Evolutionary conservation across 2,797 vertebrate species (phyloP), one percentile per base, ranked within the genome.

Genomic region (Sebastes trivittatus): DNA sequence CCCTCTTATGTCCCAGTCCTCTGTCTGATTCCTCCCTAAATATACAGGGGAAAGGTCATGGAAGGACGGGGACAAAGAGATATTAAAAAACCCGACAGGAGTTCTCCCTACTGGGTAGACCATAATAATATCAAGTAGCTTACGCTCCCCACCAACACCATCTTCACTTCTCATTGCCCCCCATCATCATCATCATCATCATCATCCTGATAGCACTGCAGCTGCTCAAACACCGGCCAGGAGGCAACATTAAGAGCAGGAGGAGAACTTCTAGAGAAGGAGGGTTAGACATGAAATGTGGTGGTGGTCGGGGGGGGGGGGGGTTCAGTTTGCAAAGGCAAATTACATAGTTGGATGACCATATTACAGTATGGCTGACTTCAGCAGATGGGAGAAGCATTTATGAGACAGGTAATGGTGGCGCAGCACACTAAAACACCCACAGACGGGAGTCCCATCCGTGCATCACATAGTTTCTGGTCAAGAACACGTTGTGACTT

Each of bases 331-430:
- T 67, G 62, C 22, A 59, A 80, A 81, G 65, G 25, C 46, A 68
- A 71, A 86, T 83, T 55, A 87, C 63, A 84, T 60, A 81, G 63
- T 0, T 58, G 71, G 67, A 72, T 65, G 67, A 29, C 34, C 32
- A 75, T 69, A 72, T 78, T 38, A 69, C 54, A 38, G 58, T 59
- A 22, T 60, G 52, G 64, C 32, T 73, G 66, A 65, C 58, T 62
- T 32, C 75, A 56, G 68, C 81, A 81, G 81, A 83, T 78, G 80
- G 84, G 60, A 55, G 72, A 78, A 25, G 62, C 74, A 22, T 72
- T 69, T 42, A 75, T 30, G 71, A 62, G 59, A 61, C 42, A 54
- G 58, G 63, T 78, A 81, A 81, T 75, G 61, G 72, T n/a, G 25
- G 63, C 20, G 38, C 64, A 27, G 69, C 58, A 25, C 36, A 80